Conservation (phyloP, 1,140 invertebrate genomes). For the Chlorops oryzae region DNA sequence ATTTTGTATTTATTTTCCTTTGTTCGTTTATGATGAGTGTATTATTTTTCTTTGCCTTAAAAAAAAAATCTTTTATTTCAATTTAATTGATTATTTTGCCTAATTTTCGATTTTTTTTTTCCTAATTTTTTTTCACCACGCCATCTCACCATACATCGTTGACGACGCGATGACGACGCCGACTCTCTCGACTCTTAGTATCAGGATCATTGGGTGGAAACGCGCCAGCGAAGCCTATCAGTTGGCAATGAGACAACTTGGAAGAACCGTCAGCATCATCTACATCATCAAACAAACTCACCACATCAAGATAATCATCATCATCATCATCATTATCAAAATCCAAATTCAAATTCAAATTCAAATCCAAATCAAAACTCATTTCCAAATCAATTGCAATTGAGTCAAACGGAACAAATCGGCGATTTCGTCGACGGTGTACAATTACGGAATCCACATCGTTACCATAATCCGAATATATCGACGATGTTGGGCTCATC, state of each 20-base stretch:
- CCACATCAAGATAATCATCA: constrained; percentile 19
- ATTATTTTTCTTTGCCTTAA: too few relatives aligned
- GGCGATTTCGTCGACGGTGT: constrained; percentile 38
- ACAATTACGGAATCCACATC: constrained; percentile 33
- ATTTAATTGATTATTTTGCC: too few relatives aligned
- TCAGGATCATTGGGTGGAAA: constrained; percentile 43
- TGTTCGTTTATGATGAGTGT: too few relatives aligned
- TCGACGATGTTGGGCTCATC: background rate
- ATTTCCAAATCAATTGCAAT: constrained; percentile 10
- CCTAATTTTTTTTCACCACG: constrained; percentile 6
- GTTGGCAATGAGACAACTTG: constrained; percentile 44
- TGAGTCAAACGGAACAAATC: constrained; percentile 11
- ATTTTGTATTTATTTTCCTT: constrained; percentile 6
- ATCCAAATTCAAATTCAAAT: constrained; percentile 5
- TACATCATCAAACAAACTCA: constrained; percentile 11
- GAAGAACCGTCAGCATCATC: constrained; percentile 33
- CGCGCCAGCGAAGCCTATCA: constrained; percentile 43
- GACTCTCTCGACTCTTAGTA: constrained; percentile 19
- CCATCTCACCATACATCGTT: background rate
- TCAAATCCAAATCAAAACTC: constrained; percentile 14
- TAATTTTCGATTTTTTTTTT: constrained; percentile 7
- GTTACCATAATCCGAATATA: background rate
- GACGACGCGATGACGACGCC: background rate
- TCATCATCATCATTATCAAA: constrained; percentile 11
- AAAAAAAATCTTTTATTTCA: too few relatives aligned